A percentile compares a stretch with the other conserved stretches of the same genome.
phyloP scores from a whole-genome alignment of 37 sponge, comb jelly and placozoan genomes.

The Cliona cf. orientalis region DNA sequence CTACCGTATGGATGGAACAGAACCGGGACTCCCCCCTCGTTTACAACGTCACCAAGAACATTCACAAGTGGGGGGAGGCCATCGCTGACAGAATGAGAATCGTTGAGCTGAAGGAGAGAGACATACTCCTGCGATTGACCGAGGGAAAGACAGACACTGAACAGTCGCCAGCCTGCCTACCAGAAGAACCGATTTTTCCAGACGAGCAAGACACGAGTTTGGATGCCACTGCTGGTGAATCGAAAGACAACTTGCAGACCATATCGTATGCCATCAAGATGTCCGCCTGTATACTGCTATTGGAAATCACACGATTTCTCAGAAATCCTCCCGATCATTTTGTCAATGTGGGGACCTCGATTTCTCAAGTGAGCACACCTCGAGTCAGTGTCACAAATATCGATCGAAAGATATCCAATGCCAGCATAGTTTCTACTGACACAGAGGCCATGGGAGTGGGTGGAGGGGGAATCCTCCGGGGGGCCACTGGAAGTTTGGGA shows the following conservation, averaged over 20 bases:
- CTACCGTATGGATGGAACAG: constrained; percentile 45
- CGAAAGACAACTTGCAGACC: background rate
- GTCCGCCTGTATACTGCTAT: constrained; percentile 65
- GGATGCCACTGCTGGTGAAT: background rate
- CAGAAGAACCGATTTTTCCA: constrained; percentile 63
- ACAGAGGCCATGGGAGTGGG: background rate
- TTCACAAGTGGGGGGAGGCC: constrained; percentile 68
- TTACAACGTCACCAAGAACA: constrained; percentile 21
- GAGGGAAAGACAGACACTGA: background rate
- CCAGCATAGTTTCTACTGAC: constrained; percentile 37
- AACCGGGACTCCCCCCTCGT: constrained; percentile 4
- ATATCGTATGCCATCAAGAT: constrained; percentile 67
- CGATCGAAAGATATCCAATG: constrained; percentile 17
- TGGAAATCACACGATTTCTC: constrained; percentile 70
- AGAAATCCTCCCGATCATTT: constrained; percentile 47
- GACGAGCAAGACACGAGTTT: background rate
- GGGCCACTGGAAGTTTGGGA: background rate
- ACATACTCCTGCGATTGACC: constrained; percentile 1
- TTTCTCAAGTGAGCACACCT: constrained; percentile 10
- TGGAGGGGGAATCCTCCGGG: background rate
- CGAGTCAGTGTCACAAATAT: background rate
- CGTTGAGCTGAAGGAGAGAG: constrained; percentile 37
- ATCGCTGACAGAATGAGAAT: constrained; percentile 50
- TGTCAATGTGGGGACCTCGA: background rate
- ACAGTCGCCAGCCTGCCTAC: background rate